Conservation (phyloP, 2,113 vertebrate species). For the Scartelaos histophorus region DNA sequence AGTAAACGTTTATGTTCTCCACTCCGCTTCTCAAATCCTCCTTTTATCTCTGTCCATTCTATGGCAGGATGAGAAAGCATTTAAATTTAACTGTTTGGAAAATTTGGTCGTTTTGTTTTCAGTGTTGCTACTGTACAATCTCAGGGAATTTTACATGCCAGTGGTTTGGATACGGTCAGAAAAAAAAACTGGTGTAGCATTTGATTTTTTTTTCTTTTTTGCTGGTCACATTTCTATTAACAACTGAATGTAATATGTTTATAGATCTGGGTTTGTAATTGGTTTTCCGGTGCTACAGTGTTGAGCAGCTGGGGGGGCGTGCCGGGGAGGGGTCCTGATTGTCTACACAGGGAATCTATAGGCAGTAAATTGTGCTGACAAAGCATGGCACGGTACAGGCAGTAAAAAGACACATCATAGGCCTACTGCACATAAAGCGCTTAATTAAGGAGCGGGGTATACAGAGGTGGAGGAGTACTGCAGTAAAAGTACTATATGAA, state of each 20-base stretch:
- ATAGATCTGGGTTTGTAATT: slow-evolving; percentile 76
- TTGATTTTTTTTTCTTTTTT: slow-evolving; percentile 38
- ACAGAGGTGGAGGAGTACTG: neutral
- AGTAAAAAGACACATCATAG: slow-evolving; percentile 30
- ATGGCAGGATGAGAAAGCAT: slow-evolving; percentile 47
- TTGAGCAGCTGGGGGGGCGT: slow-evolving; percentile 59
- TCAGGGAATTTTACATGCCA: slow-evolving; percentile 74
- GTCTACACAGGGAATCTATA: slow-evolving; percentile 54
- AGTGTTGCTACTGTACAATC: slow-evolving; percentile 50
- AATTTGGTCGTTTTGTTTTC: slow-evolving; percentile 71
- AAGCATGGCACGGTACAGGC: slow-evolving; percentile 44
- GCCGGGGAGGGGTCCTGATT: slow-evolving; percentile 61
- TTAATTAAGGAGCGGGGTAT: slow-evolving; percentile 40
- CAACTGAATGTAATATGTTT: slow-evolving; percentile 73
- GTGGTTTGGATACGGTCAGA: slow-evolving; percentile 54
- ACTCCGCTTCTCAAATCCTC: slow-evolving; percentile 39
- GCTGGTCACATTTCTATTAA: slow-evolving; percentile 71
- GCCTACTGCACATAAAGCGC: slow-evolving; percentile 30
- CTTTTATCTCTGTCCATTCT: slow-evolving; percentile 59
- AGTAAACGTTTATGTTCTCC: slow-evolving; percentile 74
- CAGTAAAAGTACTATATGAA: neutral
- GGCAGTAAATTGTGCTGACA: slow-evolving; percentile 69
- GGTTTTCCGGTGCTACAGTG: slow-evolving; percentile 62
- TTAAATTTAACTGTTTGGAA: slow-evolving; percentile 81
- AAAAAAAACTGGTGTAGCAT: slow-evolving; percentile 49